Evolutionary conservation across 2,797 vertebrate species (phyloP).

Genomic region (Pyrocephalus nanus): DNA sequence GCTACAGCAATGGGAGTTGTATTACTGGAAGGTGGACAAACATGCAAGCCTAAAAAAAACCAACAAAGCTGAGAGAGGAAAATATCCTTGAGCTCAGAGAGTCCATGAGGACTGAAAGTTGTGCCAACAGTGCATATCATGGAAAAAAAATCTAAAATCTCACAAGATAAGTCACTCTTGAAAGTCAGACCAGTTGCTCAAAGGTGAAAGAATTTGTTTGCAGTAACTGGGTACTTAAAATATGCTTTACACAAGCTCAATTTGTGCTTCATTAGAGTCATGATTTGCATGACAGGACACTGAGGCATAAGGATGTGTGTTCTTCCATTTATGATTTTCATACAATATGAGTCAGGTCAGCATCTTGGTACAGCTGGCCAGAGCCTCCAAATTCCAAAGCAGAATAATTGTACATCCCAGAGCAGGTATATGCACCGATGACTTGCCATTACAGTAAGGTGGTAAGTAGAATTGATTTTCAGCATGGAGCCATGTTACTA

Average conservation of each 20-base stretch:
- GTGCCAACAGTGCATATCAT: background rate
- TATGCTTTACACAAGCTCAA: background rate
- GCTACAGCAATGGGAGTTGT: background rate
- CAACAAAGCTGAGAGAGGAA: background rate
- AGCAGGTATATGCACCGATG: background rate
- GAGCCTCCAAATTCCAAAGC: background rate
- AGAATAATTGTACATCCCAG: background rate
- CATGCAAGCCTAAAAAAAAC: background rate
- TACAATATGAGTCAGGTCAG: background rate
- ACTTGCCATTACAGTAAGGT: background rate
- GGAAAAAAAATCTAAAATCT: background rate
- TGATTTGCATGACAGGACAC: background rate
- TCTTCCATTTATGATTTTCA: background rate
- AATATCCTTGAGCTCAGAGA: background rate
- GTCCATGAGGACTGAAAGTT: background rate
- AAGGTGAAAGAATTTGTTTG: background rate
- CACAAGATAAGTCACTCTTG: background rate
- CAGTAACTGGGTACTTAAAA: background rate
- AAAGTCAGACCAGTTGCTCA: background rate
- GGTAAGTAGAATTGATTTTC: background rate
- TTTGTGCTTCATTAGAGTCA: background rate
- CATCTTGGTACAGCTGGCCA: background rate
- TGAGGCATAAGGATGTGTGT: accelerated
- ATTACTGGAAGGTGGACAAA: background rate
- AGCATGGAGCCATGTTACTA: background rate